phyloP scores from a whole-genome alignment of 1,140 invertebrate genomes.

The Lordiphosa collinella region DNA sequence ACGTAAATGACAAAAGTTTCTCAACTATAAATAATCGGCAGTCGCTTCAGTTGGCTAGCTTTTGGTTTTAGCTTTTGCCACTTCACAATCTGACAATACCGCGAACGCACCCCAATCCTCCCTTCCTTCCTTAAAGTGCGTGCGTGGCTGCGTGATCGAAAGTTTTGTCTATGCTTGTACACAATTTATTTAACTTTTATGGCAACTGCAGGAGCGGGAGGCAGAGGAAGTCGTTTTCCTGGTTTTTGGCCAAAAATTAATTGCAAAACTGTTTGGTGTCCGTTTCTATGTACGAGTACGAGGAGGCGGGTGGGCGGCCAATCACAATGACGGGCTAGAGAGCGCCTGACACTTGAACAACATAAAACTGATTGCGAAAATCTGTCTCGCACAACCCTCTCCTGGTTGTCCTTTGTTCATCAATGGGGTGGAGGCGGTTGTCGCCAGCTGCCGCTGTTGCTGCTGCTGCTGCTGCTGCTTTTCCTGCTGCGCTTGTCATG shows the following conservation, averaged over 20 bases:
- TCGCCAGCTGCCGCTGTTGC: background rate
- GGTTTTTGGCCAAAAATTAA: slow-evolving; percentile 67
- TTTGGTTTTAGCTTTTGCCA: slow-evolving; percentile 53
- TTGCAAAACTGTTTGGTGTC: slow-evolving; percentile 69
- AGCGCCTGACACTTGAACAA: slow-evolving; percentile 61
- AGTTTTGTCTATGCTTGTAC: slow-evolving; percentile 70
- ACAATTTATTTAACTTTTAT: slow-evolving; percentile 77
- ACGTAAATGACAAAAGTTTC: slow-evolving; percentile 77
- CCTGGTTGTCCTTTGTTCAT: slow-evolving; percentile 7
- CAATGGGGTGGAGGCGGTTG: background rate
- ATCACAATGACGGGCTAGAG: slow-evolving; percentile 52
- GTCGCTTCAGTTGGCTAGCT: slow-evolving; percentile 54
- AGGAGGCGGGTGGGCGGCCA: slow-evolving; percentile 21
- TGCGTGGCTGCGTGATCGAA: slow-evolving; percentile 71
- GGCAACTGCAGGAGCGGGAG: slow-evolving; percentile 44
- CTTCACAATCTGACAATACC: slow-evolving; percentile 67
- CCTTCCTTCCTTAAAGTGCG: slow-evolving; percentile 43
- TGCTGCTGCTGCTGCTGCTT: slow-evolving; percentile 35
- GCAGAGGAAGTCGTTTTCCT: slow-evolving; percentile 42
- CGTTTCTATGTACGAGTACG: slow-evolving; percentile 16
- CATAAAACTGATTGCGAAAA: slow-evolving; percentile 75
- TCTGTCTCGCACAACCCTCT: slow-evolving; percentile 58
- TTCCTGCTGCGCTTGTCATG: slow-evolving; percentile 62
- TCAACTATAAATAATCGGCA: slow-evolving; percentile 77
- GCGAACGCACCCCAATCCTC: slow-evolving; percentile 13